Evolutionary conservation across 2,888 invertebrate genomes (phyloP).

Genomic region (Diloba caeruleocephala): DNA sequence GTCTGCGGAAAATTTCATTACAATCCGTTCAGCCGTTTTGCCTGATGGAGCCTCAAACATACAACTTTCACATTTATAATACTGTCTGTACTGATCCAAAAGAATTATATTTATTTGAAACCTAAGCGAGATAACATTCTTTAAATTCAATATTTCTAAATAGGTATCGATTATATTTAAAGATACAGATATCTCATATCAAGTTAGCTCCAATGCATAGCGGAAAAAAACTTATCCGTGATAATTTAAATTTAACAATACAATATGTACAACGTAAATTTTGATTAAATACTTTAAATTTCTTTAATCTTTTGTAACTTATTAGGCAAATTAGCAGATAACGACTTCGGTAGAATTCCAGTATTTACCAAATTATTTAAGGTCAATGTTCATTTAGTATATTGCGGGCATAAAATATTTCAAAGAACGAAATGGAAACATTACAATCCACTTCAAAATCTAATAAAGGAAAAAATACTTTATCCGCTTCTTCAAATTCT

Average conservation of each 20-base stretch:
- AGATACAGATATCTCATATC: too few relatives aligned
- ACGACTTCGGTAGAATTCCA: conserved; percentile 3
- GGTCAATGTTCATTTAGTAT: not conserved
- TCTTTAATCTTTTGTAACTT: conserved; percentile 6
- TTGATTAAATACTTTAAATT: conserved; percentile 18
- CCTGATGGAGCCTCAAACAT: too few relatives aligned
- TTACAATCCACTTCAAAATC: not conserved
- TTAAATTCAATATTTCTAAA: too few relatives aligned
- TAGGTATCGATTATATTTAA: too few relatives aligned
- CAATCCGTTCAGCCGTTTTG: too few relatives aligned
- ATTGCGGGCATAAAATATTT: conserved; percentile 6
- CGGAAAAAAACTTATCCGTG: too few relatives aligned
- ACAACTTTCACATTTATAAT: too few relatives aligned
- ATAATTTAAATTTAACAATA: not conserved
- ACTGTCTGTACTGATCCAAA: too few relatives aligned
- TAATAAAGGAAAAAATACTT: conserved; percentile 20
- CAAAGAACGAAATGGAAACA: conserved; percentile 1
- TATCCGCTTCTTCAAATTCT: conserved; percentile 4
- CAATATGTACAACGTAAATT: conserved; percentile 5
- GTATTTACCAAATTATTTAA: conserved; percentile 6
- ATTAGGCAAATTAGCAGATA: conserved; percentile 22
- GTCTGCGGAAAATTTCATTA: too few relatives aligned
- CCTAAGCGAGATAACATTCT: too few relatives aligned
- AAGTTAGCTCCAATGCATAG: too few relatives aligned
- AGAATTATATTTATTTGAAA: too few relatives aligned